phyloP scores from a whole-genome alignment of 2,888 invertebrate genomes.

The Ferdinandea cuprea region DNA sequence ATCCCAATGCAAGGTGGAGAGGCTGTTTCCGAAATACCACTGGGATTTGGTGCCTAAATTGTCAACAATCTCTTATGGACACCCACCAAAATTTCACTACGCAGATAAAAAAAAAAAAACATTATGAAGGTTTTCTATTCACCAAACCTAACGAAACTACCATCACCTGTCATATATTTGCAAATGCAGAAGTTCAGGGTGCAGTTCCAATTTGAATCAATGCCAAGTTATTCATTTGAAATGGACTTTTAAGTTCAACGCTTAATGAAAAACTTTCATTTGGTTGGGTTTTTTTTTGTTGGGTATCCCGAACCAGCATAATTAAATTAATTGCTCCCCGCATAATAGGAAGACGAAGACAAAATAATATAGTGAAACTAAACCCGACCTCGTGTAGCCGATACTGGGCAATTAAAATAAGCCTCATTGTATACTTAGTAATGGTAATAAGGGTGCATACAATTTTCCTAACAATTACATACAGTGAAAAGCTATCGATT shows the following conservation, averaged over 20 bases:
- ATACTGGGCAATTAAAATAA: constrained; percentile 14
- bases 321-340: constrained; percentile 23
- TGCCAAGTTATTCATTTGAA: constrained; percentile 38
- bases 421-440: too few relatives aligned
- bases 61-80: constrained; percentile 6
- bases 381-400: constrained; percentile 1
- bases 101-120: constrained; percentile 7
- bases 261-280: constrained; percentile 17
- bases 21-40: not conserved
- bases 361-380: not conserved
- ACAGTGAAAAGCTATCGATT: constrained; percentile 28
- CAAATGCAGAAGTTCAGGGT: constrained; percentile 40
- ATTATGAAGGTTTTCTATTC: not conserved
- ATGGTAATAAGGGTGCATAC: not conserved
- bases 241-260: constrained; percentile 16
- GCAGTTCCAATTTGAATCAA: constrained; percentile 29
- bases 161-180: not conserved
- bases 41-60: not conserved
- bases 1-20: not conserved
- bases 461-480: constrained; percentile 34
- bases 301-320: not conserved
- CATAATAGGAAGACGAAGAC: not conserved
- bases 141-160: not conserved
- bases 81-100: not conserved
- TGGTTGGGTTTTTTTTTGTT: not conserved